phyloP scores from a whole-genome alignment of 2,797 vertebrate species.

The Psittacula derbiana region DNA sequence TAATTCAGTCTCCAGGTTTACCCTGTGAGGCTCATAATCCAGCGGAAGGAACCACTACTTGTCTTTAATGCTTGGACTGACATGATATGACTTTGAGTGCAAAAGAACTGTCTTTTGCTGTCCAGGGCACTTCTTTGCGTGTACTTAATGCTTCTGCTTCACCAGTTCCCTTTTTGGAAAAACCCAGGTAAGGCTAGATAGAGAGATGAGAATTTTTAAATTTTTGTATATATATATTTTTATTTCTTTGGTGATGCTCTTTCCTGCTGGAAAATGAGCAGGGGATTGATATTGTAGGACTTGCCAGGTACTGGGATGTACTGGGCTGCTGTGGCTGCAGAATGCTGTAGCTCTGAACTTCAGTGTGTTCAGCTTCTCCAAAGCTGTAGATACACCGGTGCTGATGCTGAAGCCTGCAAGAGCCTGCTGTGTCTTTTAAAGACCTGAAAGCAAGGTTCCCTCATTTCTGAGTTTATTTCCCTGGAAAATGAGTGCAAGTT shows the following conservation, averaged over 20 bases:
- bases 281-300: neutral
- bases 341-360: neutral
- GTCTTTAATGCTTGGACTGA: neutral
- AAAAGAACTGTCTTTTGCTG: neutral
- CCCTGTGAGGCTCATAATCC: neutral
- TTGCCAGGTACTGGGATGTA: neutral
- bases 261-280: neutral
- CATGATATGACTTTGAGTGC: neutral
- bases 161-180: neutral
- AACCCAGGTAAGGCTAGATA: neutral
- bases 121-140: neutral
- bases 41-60: neutral
- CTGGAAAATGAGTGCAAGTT: neutral
- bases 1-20: neutral
- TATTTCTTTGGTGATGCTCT: neutral
- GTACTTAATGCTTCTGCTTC: neutral
- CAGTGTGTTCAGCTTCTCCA: accelerated
- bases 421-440: neutral
- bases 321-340: neutral
- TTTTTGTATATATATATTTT: neutral
- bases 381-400: accelerated
- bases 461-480: neutral
- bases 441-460: neutral
- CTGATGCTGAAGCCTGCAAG: accelerated
- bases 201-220: neutral